phyloP scores from a whole-genome alignment of 2,888 invertebrate species.

The Pilophorus perplexus region DNA sequence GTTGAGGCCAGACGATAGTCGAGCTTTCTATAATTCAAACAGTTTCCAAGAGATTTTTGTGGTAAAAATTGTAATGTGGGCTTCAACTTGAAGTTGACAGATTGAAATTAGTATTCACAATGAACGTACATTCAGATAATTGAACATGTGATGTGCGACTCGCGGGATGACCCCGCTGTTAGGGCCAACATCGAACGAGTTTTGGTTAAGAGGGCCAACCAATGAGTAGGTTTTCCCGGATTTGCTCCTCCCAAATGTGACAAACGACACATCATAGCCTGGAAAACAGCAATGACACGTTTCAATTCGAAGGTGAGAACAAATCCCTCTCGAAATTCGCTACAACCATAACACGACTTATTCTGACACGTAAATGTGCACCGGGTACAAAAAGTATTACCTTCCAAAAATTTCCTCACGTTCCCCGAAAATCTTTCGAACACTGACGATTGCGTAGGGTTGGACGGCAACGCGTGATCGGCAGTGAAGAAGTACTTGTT shows the following conservation, averaged over 20 bases:
- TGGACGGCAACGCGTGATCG: conserved; percentile 19
- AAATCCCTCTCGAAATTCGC: neutral
- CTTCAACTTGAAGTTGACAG: no score
- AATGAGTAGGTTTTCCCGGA: conserved; percentile 73
- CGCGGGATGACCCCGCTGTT: conserved; percentile 67
- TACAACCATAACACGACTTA: no score
- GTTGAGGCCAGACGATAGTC: conserved; percentile 63
- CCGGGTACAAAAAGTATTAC: no score
- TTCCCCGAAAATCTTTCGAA: conserved; percentile 21
- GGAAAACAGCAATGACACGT: no score
- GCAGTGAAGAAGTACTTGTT: conserved; percentile 27
- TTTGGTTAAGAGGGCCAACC: conserved; percentile 60
- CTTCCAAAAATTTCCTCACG: conserved; percentile 22
- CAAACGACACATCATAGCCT: conserved; percentile 73
- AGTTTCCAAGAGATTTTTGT: no score
- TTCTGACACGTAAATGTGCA: no score
- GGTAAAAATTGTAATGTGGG: no score
- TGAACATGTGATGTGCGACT: conserved; percentile 69
- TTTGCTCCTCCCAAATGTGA: conserved; percentile 63
- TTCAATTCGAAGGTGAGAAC: neutral
- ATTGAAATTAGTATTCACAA: no score
- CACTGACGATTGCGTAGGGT: conserved; percentile 1
- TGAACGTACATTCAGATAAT: conserved; percentile 54
- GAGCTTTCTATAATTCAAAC: conserved; percentile 48
- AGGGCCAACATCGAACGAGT: conserved; percentile 62